Base-by-base conservation (phyloP, 2,113 vertebrate genomes). In the Rhinoptilus africanus region DNA sequence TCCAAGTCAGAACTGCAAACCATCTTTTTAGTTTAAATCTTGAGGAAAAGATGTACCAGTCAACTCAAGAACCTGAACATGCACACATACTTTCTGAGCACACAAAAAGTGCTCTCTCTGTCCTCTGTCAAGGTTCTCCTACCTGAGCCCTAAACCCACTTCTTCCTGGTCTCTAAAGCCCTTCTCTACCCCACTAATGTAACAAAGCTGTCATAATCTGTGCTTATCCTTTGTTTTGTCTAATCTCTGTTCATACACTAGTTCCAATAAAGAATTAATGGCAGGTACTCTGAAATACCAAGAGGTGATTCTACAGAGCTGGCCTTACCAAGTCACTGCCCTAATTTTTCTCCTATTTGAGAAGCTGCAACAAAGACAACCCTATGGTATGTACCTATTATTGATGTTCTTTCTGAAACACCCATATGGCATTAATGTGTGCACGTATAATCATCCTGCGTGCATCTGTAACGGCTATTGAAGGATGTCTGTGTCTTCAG, bases 381-480 rank as follows among this genome's bases (percentile, higher is more conserved):
- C 8, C 45, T 39, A 10, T 35, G 14, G 35, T 41, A 39, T 8
- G 54, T 4, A 63, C 18, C 39, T 56, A n/a, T 35, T 34, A 56
- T 3, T 23, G 57, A 64, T 39, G 53, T 23, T 95, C 43, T 34
- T 24, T 88, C 63, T 76, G 54, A 88, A 88, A 35, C 59, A 60
- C 20, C 23, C 34, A 23, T 4, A 32, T 4, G 32, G 35, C 30
- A 66, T n/a, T 69, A 74, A 66, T 3, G 4, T 10, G 15, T 3
- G 34, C n/a, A 64, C 10, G 7, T 54, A 24, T 37, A 66, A 60
- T 4, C 26, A 43, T 27, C 37, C 34, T 68, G 35, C 9, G 9
- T 34, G 41, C 34, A n/a, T 6, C 5, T 51, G 12, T 8, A 72
- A 67, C 1, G 3, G 43, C 39, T 34, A 53, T n/a, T 1, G 1